phyloP scores from a whole-genome alignment of 2,797 vertebrate species.

The Sebastes taczanowskii region DNA sequence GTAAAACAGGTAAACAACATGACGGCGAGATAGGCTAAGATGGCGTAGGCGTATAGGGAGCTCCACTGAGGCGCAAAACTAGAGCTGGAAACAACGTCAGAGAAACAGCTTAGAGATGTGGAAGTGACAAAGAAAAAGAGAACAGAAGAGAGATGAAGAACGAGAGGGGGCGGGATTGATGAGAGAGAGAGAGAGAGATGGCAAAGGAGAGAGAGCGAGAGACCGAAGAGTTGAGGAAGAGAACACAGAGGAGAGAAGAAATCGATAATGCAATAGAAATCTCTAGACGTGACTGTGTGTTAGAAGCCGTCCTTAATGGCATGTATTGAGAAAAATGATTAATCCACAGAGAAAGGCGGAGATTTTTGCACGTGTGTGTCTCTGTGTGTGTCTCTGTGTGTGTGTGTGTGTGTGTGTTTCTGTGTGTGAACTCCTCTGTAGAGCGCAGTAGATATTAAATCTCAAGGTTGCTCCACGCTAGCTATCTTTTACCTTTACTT shows the following conservation, averaged over 20 bases:
- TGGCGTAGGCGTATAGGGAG: not conserved
- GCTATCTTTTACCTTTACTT: conserved; percentile 67
- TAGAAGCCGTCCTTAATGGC: conserved; percentile 72
- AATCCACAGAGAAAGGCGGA: conserved; percentile 56
- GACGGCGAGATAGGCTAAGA: not conserved
- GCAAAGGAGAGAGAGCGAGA: conserved; percentile 29
- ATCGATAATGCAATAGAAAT: conserved; percentile 78
- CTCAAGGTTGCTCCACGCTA: conserved; percentile 66
- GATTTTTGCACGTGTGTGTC: conserved; percentile 5
- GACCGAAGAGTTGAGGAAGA: conserved; percentile 42
- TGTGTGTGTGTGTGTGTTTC: not conserved
- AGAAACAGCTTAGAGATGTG: conserved; percentile 36
- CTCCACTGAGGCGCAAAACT: not conserved
- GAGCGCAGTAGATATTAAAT: conserved; percentile 61
- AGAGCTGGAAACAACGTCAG: conserved; percentile 19
- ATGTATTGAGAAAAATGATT: conserved; percentile 69
- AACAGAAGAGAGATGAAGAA: conserved; percentile 25
- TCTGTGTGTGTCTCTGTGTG: not conserved
- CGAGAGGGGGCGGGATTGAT: conserved; percentile 23
- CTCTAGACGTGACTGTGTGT: conserved; percentile 64
- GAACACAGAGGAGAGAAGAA: conserved; percentile 50
- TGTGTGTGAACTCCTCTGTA: conserved; percentile 15
- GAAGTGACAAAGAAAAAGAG: conserved; percentile 45
- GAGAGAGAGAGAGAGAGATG: conserved; percentile 25
- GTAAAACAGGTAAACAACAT: conserved; percentile 6